These are phyloP conservation scores for Drosophila borborema DNA, from an alignment of 2,888 invertebrate species.

Conservation along the genomic window DNA sequence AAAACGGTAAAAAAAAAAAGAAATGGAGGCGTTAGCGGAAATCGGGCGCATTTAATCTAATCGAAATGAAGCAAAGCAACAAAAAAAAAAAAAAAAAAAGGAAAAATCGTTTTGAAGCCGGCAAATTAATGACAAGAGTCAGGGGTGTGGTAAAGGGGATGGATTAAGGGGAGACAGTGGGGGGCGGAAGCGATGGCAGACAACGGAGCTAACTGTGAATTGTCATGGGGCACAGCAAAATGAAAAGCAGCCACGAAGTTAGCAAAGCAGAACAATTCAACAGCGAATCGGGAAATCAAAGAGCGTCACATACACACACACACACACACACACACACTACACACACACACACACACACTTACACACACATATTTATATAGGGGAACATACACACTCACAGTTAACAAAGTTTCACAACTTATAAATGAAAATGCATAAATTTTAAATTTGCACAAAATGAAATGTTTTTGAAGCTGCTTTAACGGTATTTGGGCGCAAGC, in stretches of 20 bases:
- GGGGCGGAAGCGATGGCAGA: not conserved
- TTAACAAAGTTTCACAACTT: conserved; percentile 55
- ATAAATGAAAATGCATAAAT: conserved; percentile 68
- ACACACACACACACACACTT: conserved; percentile 5
- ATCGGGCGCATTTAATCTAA: conserved; percentile 63
- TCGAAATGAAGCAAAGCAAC: conserved; percentile 19
- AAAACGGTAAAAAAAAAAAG: not conserved
- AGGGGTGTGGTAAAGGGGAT: too few relatives aligned
- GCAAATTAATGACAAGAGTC: conserved; percentile 51
- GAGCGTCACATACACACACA: conserved; percentile 9
- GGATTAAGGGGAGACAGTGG: not conserved
- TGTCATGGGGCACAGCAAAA: conserved; percentile 53
- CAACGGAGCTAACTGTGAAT: conserved; percentile 15
- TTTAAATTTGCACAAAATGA: conserved; percentile 64
- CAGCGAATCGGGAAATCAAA: conserved; percentile 34
- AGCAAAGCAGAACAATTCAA: conserved; percentile 14
- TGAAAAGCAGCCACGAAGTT: conserved; percentile 25
- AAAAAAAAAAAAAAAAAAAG: not conserved
- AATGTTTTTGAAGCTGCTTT: conserved; percentile 61
- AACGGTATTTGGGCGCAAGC: conserved; percentile 64
- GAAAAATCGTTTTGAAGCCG: conserved; percentile 31
- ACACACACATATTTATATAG: too few relatives aligned
- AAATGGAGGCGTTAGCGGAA: conserved; percentile 68
- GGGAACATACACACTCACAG: not conserved
- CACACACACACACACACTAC: not conserved